phyloP scores from a whole-genome alignment of 2,113 vertebrate genomes.

The Halichoerus grypus region DNA sequence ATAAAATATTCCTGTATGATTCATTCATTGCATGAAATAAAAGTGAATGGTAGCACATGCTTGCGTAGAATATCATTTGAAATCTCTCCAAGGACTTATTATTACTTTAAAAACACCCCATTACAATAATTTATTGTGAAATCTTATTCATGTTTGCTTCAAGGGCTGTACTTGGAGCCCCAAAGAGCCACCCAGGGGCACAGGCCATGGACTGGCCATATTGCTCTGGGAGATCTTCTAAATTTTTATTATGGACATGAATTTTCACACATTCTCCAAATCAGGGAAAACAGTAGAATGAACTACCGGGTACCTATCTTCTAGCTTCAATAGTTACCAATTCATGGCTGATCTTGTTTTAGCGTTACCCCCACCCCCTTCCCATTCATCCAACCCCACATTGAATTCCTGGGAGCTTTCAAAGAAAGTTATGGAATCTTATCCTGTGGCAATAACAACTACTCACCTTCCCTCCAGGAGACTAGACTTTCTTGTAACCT shows the following conservation, averaged over 20 bases:
- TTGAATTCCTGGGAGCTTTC: neutral
- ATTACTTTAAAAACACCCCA: constrained; percentile 54
- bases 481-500: neutral
- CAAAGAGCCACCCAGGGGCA: neutral
- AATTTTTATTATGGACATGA: constrained; percentile 16
- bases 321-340: neutral
- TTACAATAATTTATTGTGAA: constrained; percentile 2
- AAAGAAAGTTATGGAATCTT: constrained; percentile 18
- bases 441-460: neutral
- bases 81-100: constrained; percentile 39
- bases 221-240: constrained; percentile 15
- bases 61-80: constrained; percentile 40
- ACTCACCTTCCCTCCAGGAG: neutral
- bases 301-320: neutral
- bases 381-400: neutral
- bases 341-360: neutral
- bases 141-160: constrained; percentile 7
- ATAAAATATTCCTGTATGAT: constrained; percentile 24
- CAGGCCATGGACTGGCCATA: neutral
- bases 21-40: constrained; percentile 54
- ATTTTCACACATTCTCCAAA: constrained; percentile 38
- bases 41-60: constrained; percentile 11
- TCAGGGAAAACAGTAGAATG: neutral
- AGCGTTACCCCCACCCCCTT: neutral
- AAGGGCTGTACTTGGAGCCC: neutral